A percentile compares a stretch with the other conserved stretches of the same genome.
phyloP scores from a whole-genome alignment of 2,113 vertebrate genomes.

The Gorilla gorilla region DNA sequence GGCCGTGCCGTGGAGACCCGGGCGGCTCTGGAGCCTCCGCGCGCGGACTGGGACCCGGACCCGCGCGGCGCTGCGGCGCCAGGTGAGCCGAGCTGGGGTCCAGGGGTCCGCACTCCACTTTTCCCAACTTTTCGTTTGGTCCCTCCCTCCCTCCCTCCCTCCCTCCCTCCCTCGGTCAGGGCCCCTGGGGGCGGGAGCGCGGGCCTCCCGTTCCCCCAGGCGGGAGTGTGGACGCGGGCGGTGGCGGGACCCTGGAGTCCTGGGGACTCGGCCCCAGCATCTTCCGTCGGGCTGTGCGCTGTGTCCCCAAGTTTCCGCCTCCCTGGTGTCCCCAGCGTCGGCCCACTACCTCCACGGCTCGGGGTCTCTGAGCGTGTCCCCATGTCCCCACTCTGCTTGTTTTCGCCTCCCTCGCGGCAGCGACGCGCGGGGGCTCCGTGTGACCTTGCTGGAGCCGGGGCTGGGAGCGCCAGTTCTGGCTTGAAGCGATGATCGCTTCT shows the following conservation, averaged over 20 bases:
- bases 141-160: background rate
- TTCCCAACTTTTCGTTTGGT: slow-evolving; percentile 20
- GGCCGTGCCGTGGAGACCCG: background rate
- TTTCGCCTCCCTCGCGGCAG: background rate
- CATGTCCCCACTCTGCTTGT: background rate
- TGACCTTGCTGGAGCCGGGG: background rate
- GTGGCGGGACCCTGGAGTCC: background rate
- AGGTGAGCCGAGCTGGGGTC: slow-evolving; percentile 55
- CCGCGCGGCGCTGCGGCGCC: background rate
- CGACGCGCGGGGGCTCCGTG: background rate
- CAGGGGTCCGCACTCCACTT: background rate
- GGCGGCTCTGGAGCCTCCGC: background rate
- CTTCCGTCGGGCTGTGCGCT: background rate
- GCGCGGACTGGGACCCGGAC: background rate
- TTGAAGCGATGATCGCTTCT: background rate
- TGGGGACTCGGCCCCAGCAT: background rate
- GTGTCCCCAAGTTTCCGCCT: background rate
- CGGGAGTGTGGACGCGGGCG: background rate
- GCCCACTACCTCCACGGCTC: background rate
- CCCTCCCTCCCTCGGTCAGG: background rate
- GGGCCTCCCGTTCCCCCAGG: too few species aligned
- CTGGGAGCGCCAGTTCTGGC: background rate
- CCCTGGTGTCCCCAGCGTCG: background rate
- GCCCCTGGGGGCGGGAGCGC: background rate
- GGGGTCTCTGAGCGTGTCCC: background rate